Conservation (phyloP, 2,888 invertebrate genomes). For the Heliconius ethilla region DNA sequence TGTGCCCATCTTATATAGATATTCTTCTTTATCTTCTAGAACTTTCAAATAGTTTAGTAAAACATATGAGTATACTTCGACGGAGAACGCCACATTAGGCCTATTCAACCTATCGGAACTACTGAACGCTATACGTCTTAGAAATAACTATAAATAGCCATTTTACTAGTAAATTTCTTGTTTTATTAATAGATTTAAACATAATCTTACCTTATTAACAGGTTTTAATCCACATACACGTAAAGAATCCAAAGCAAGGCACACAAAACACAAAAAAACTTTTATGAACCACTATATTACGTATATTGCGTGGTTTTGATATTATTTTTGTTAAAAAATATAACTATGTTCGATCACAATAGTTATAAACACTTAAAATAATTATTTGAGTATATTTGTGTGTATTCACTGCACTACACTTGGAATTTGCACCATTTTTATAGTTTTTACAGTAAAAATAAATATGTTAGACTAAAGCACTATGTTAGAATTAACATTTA, state of each 20-base stretch:
- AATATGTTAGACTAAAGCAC: background rate
- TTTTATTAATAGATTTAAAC: background rate
- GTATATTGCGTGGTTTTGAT: slow-evolving; percentile 6
- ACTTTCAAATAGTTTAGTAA: slow-evolving; percentile 17
- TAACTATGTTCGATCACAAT: slow-evolving; percentile 11
- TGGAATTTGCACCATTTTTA: slow-evolving; percentile 20
- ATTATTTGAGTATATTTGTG: slow-evolving; percentile 13
- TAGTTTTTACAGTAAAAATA: background rate
- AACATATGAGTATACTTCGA: slow-evolving; percentile 38
- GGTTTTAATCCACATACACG: slow-evolving; percentile 63
- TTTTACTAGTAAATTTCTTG: background rate
- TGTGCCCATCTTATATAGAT: background rate
- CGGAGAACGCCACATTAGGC: slow-evolving; percentile 58
- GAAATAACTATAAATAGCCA: slow-evolving; percentile 10
- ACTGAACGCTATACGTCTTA: slow-evolving; percentile 31
- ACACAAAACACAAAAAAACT: slow-evolving; percentile 40
- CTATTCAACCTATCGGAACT: slow-evolving; percentile 50
- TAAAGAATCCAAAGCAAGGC: slow-evolving; percentile 64
- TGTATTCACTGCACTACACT: slow-evolving; percentile 33
- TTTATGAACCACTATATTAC: slow-evolving; percentile 33
- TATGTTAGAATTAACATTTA: background rate
- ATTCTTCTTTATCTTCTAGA: background rate
- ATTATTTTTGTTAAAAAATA: background rate
- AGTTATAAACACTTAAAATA: slow-evolving; percentile 1
- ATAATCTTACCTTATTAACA: slow-evolving; percentile 63